Evolutionary conservation across 2,113 vertebrate species (phyloP).

Genomic region (Coracopsis vasa): DNA sequence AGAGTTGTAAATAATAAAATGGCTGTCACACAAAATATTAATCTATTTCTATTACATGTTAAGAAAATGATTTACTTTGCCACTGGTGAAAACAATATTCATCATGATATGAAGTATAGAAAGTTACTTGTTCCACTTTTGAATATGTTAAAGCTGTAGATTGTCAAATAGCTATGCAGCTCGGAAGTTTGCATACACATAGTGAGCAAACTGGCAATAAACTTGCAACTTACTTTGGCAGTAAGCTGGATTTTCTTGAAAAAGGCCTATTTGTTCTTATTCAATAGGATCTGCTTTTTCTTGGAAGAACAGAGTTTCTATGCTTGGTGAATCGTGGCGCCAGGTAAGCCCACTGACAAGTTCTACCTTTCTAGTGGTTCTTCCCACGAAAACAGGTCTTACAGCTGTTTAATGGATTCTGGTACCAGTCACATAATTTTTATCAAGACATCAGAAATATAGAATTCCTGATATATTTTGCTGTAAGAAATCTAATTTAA

Average conservation of each 20-base stretch:
- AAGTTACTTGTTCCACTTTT: background rate
- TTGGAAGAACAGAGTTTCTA: background rate
- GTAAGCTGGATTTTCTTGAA: background rate
- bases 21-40: background rate
- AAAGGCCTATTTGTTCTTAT: background rate
- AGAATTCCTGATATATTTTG: background rate
- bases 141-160: background rate
- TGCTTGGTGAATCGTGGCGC: background rate
- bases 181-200: background rate
- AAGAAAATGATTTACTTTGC: background rate
- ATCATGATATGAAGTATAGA: background rate
- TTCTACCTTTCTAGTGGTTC: background rate
- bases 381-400: background rate
- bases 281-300: background rate
- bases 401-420: background rate
- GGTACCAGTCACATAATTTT: background rate
- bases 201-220: background rate
- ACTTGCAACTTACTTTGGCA: background rate
- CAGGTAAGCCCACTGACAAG: background rate
- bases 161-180: background rate
- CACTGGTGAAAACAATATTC: background rate
- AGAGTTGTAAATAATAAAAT: background rate
- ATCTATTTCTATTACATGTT: background rate
- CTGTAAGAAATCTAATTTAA: background rate
- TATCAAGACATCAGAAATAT: background rate